Evolutionary conservation across 2,888 invertebrate genomes (phyloP).

Genomic region (Lasiommata megera): DNA sequence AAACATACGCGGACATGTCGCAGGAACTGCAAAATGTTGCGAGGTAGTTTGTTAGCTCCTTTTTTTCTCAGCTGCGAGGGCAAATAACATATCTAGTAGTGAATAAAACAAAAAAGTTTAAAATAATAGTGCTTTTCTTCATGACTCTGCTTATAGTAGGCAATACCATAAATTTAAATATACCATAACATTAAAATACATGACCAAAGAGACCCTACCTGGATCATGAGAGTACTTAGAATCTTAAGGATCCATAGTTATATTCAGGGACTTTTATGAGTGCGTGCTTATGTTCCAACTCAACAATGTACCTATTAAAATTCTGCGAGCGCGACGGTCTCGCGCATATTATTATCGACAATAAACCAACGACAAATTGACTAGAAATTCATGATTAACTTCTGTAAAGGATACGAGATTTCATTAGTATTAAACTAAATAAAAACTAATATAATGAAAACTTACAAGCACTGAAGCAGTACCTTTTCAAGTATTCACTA

Average conservation of each 20-base stretch:
- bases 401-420: no score
- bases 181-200: not conserved
- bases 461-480: no score
- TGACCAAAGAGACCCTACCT: not conserved
- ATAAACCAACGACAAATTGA: not conserved
- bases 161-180: not conserved
- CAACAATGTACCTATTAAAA: slow-evolving; percentile 3
- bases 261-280: slow-evolving; percentile 7
- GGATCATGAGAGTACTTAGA: slow-evolving; percentile 1
- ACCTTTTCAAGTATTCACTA: no score
- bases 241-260: slow-evolving; percentile 2
- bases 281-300: not conserved
- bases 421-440: not conserved
- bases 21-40: no score
- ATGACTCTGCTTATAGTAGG: no score
- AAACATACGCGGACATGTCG: no score
- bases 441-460: no score
- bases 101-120: no score
- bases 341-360: slow-evolving; percentile 2
- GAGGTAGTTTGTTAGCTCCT: no score
- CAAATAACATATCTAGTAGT: no score
- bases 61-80: no score
- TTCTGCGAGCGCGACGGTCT: not conserved
- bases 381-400: not conserved
- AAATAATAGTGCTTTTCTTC: no score